Evolutionary conservation across 1,140 invertebrate genomes (phyloP), one percentile per base, ranked within the genome.

Genomic region (Dendrolimus punctatus): DNA sequence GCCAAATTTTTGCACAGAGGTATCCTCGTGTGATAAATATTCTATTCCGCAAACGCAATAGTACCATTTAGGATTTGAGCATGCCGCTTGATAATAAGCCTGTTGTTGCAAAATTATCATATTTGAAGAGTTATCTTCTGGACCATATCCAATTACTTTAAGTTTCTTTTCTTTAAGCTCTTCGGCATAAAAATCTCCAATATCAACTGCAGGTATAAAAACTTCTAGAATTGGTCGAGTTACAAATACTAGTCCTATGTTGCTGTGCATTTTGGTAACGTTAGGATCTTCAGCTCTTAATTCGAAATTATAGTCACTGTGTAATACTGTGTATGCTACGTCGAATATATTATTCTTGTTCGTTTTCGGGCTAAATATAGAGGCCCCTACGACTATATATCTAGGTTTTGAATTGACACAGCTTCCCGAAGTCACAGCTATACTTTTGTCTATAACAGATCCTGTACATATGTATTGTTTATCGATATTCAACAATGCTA

Each of bases 31-130:
- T 36, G 50, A 43, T 6, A 57, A 51, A 23, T 67, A 60, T 62
- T 82, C 74, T 38, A 68, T 62, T 44, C 76, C 77, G 59, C 77
- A 83, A 47, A 80, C 54, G 48, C 76, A 80, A 49, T 80, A 77
- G 51, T 76, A 71, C 76, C 76, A 83, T 51, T 68, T 76, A 4
- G 74, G 69, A 62, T 79, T 78, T 7, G 54, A 43, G 47, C 80
- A 83, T 4, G 72, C 59, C 10, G 55, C 60, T 48, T 79, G 69
- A 39, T 61, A 49, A 50, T 74, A 83, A 8, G 44, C 36, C 46
- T 78, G 73, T 38, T 61, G 48, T 55, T 77, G 71, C 51, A 82
- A 57, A 8, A 62, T 62, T 40, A 65, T 6, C 7, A 40, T 45
- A n/a, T 65, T 49, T 39, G 58, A 48, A n/a, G 23, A 45, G n/a